Evolutionary conservation across 2,888 invertebrate genomes (phyloP), one percentile per base, ranked within the genome.

Genomic region (Lottia scabra): DNA sequence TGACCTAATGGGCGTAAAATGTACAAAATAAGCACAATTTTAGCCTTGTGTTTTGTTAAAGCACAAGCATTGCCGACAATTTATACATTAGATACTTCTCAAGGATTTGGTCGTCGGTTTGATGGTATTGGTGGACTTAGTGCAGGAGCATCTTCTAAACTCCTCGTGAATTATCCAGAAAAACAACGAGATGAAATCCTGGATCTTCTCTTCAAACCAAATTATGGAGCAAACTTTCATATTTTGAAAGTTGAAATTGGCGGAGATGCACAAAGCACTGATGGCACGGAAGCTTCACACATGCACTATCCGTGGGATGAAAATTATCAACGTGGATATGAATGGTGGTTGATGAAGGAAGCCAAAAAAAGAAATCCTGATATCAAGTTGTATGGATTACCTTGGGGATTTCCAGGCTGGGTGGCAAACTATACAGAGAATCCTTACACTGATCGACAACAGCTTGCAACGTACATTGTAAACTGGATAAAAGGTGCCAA

Each of bases 381-480:
- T 48, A 89, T 90, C 68, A 84, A 83, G 72, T 75, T 90, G 66
- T 89, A 88, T 76, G 89, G 87, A 44, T 76, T 90, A 10, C 87
- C 90, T 0, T 90, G 90, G 90, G 85, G 86, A 1, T 90, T 89
- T 74, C 90, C 90, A 6, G 88, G 88, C 12, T 90, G 90, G 90
- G 68, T 90, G 5, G 88, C 87, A 1, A 79, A 80, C 43, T 84
- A 83, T 15, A 79, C 76, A n/a, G 62, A 77, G 43, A 79, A 80
- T 72, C 89, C 90, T 0, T 89, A 84, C 73, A 44, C 66, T 2
- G 78, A 83, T 56, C 78, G 78, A 2, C 63, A 74, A 0, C 44
- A 77, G 15, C 80, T 84, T 23, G 85, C 85, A 19, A 73, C 75
- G 15, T 90, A 90, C 78, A 81, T 88, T 12, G 71, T 86, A n/a